A percentile compares a stretch with the other conserved stretches of the same genome.
These are phyloP conservation scores for Mya arenaria DNA, from an alignment of 1,140 invertebrate genomes.

Conservation along the genomic window DNA sequence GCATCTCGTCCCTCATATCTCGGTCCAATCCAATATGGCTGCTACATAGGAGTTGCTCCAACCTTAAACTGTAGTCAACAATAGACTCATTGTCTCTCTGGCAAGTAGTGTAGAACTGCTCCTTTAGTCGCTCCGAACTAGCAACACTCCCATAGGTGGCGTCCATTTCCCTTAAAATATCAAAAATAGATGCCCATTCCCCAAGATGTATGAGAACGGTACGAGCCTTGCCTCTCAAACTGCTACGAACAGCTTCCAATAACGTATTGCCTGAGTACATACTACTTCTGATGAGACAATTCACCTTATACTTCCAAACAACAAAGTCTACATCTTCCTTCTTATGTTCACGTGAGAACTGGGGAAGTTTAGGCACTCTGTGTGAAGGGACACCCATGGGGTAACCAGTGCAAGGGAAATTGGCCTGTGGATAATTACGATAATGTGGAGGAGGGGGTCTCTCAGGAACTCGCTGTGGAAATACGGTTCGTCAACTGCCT, in stretches of 20 bases:
- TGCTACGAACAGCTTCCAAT: not conserved
- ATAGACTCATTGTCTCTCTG: not conserved
- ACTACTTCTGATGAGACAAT: not conserved
- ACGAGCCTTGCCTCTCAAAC: not conserved
- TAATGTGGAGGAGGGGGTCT: not conserved
- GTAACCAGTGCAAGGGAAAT: not conserved
- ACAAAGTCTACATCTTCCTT: slow-evolving; percentile 1
- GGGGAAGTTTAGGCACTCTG: not conserved
- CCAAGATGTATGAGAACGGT: not conserved
- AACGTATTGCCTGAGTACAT: not conserved
- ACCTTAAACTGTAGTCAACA: not conserved
- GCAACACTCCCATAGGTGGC: not conserved
- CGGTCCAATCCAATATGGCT: not conserved
- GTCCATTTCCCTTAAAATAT: not conserved
- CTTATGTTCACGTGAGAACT: slow-evolving; percentile 18
- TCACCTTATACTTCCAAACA: slow-evolving; percentile 10
- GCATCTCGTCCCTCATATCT: not conserved
- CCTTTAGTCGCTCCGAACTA: not conserved
- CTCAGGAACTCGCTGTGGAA: not conserved
- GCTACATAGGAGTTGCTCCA: not conserved
- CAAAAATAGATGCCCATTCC: not conserved
- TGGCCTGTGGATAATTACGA: not conserved
- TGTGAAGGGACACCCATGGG: not conserved
- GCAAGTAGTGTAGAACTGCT: not conserved
- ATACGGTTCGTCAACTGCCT: not conserved